Base-by-base conservation (phyloP, 2,888 invertebrate species). In the Drosophila paramelanica region DNA sequence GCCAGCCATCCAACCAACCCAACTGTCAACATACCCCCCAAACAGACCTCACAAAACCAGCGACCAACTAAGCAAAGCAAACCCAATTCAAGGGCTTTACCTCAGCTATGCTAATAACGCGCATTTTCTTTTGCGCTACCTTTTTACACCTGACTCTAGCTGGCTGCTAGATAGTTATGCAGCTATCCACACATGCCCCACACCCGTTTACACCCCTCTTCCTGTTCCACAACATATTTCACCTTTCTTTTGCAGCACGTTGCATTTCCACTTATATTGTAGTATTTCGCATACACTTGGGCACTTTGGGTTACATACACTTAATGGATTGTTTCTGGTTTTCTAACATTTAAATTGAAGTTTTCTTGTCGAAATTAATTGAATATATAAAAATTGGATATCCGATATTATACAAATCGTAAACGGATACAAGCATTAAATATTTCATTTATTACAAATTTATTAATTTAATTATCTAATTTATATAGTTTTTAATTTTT, bases 71-170 rank as follows among this genome's bases (percentile, higher is more conserved):
- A 56, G 57, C 82, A 56, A 70, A 53, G 56, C 58, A 61, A 64
- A 59, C 50, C 71, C 64, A 61, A 72, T 72, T 83, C 80, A 76
- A 57, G 79, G 53, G 50, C 36, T 52, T 38, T 55, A 43, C 43
- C 43, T 10, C 51, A 49, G 36, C 72, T 77, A 70, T 87, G 88
- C 78, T 87, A 82, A 87, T 87, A 84, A 83, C 78, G 81, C 67
- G 67, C 64, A 77, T 68, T 83, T 79, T 83, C 67, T 67, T 67
- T 65, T 68, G 27, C 70, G 38, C 68, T 69, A 55, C 67, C 64
- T 66, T 74, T 71, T 69, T 38, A 14, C 46, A 52, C 52, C 52
- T 39, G 20, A n/a, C 36, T 36, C 38, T 25, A 2, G 25, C 57
- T 41, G 10, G 25, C 51, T 38, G 25, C 5, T 23, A 49, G 50